Evolutionary conservation across 2,888 invertebrate genomes (phyloP).

Genomic region (Plusia festucae): DNA sequence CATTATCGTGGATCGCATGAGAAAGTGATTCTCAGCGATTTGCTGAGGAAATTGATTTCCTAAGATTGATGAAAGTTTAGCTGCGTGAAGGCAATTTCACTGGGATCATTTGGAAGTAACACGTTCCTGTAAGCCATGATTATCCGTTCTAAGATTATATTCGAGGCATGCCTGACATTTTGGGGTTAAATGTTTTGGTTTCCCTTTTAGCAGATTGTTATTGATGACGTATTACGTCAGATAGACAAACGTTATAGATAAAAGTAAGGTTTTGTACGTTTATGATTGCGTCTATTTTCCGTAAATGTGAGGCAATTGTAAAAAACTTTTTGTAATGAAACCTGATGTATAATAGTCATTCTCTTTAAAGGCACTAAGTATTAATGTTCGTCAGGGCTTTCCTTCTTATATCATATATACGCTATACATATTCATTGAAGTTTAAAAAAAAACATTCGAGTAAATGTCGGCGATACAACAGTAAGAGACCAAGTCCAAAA

Average conservation of each 20-base stretch:
- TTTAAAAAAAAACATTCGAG: too few species aligned
- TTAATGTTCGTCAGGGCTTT: too few species aligned
- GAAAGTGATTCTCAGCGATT: conserved; percentile 66
- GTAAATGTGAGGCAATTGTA: too few species aligned
- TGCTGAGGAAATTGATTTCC: conserved; percentile 67
- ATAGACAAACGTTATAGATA: too few species aligned
- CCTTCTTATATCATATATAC: too few species aligned
- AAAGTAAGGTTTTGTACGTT: neutral
- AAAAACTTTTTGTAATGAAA: too few species aligned
- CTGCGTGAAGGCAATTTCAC: conserved; percentile 36
- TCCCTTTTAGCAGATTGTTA: conserved; percentile 10
- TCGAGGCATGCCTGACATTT: neutral
- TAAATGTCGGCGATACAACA: neutral
- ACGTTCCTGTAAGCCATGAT: conserved; percentile 41
- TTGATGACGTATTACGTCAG: too few species aligned
- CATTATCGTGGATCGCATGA: conserved; percentile 45
- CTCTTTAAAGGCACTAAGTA: too few species aligned
- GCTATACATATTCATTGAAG: neutral
- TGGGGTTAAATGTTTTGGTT: conserved; percentile 2
- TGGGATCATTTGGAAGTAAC: conserved; percentile 35
- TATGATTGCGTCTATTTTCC: neutral
- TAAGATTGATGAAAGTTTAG: conserved; percentile 66
- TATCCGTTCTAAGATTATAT: conserved; percentile 16
- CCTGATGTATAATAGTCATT: too few species aligned
- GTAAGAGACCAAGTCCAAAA: neutral